phyloP scores from a whole-genome alignment of 2,888 invertebrate genomes.

The Notodonta ziczac region DNA sequence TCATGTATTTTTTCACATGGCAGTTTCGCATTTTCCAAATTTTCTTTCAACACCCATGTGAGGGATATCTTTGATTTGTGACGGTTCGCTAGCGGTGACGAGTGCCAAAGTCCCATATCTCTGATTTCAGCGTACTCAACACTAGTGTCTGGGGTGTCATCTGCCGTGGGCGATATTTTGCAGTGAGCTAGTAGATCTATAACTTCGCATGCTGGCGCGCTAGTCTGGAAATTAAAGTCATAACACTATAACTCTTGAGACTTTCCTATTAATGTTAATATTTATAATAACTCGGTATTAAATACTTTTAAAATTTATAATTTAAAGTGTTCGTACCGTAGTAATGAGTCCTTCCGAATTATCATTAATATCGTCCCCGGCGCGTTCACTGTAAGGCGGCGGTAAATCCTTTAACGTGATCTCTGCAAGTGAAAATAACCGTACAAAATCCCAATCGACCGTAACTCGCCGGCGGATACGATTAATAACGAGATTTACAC shows the following conservation, averaged over 20 bases:
- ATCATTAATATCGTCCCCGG: slow-evolving; percentile 47
- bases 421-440: slow-evolving; percentile 62
- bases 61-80: slow-evolving; percentile 88
- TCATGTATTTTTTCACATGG: slow-evolving; percentile 50
- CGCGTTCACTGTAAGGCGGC: slow-evolving; percentile 71
- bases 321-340: slow-evolving; percentile 55
- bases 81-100: slow-evolving; percentile 71
- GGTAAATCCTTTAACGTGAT: slow-evolving; percentile 70
- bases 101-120: slow-evolving; percentile 82
- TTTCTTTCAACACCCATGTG: slow-evolving; percentile 90
- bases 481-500: slow-evolving; percentile 59
- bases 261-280: background rate
- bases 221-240: slow-evolving; percentile 49
- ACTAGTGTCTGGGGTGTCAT: slow-evolving; percentile 53
- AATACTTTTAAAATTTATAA: slow-evolving; percentile 14
- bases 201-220: slow-evolving; percentile 62
- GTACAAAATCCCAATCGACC: slow-evolving; percentile 56
- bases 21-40: slow-evolving; percentile 74
- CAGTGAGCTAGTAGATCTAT: slow-evolving; percentile 75
- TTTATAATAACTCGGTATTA: slow-evolving; percentile 9
- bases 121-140: slow-evolving; percentile 73
- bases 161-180: slow-evolving; percentile 51
- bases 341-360: slow-evolving; percentile 43
- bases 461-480: slow-evolving; percentile 50
- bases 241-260: background rate